Base-by-base conservation (phyloP, 2,888 invertebrate genomes). In the Tetrapedia diversipes region DNA sequence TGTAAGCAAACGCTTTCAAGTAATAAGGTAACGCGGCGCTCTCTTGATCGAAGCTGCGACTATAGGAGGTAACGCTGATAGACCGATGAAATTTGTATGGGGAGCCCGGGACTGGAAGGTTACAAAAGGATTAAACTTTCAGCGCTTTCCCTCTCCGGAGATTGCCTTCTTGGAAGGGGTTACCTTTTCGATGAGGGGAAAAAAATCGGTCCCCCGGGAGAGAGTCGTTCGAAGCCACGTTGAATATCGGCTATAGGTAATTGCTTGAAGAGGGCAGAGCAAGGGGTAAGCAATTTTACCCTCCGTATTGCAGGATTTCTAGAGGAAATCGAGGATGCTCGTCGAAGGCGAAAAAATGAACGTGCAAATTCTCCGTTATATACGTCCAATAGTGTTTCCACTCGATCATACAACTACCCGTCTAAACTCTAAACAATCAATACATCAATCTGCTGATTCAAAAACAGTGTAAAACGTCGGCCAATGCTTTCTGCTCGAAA, bases 21-120 rank as follows among this genome's bases (percentile, higher is more conserved):
- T 32, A 39, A 51, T 27, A 27, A 29, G n/a, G 14, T 49, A 47
- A 24, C 34, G 14, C 37, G 47, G 2, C 8, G 16, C 7, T 3
- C 0, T 7, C 34, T 14, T 24, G 4, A 10, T 14, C 16, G 63
- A 19, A 19, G 6, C n/a, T 16, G n/a, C 39, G 4, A 16, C 19
- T 39, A 2, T 7, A 27, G 51, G 29, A 64, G 10, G 41, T 41
- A 10, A 39, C 34, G 39, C 29, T 41, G 51, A 64, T 41, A 53
- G 63, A 53, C 19, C 6, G 41, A 51, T 67, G 67, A 56, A 64
- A 64, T 64, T 64, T 64, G 39, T 64, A 64, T 53, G 41, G 41
- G 3, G 10, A 29, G 29, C 14, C 14, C 1, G 10, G 39, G 24
- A 43, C 41, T 24, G 37, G 8, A 64, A 29, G 37, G 29, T 53